Base-by-base conservation (phyloP, 2,888 invertebrate genomes). In the Allolobophora icterica region DNA sequence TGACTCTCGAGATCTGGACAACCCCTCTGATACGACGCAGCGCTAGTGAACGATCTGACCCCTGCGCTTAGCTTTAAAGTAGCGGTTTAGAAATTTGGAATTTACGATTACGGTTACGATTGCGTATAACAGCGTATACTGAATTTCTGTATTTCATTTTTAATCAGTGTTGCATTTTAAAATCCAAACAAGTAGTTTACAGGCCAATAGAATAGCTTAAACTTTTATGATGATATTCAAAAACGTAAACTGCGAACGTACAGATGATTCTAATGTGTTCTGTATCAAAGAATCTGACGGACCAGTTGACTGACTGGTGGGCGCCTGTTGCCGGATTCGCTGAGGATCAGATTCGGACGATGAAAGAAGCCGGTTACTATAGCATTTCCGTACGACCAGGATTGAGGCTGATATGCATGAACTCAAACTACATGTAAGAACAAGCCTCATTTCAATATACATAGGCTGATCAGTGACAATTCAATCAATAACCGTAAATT, bases 241-340 rank as follows among this genome's bases (percentile, higher is more conserved):
- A n/a, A n/a, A n/a, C n/a, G n/a, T n/a, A n/a, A n/a, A n/a, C n/a
- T n/a, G n/a, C n/a, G n/a, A n/a, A n/a, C n/a, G n/a, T n/a, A n/a
- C n/a, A n/a, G n/a, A n/a, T n/a, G n/a, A n/a, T n/a, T 21, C 21
- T 52, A 24, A 24, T 24, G 24, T 52, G 52, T 52, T 52, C 52
- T 52, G 52, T 24, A 52, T 52, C n/a, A n/a, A 40, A 90, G 90
- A 42, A 90, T 38, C 42, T 90, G 90, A 90, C 84, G n/a, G 40
- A 90, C 33, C 71, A 84, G 42, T 33, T 90, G 40, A 52, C 90
- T 19, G 90, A 90, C 11, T 90, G 90, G 90, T 90, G 90, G 90
- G 42, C 40, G 24, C 90, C 90, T 34, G 35, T 90, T 42, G 90
- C 90, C 33, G 34, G 84, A 40, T 90, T 90, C 42, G n/a, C 24